A percentile compares a stretch with the other conserved stretches of the same genome.
Conservation (phyloP, 2,113 vertebrate species). For the Clupea harengus region DNA sequence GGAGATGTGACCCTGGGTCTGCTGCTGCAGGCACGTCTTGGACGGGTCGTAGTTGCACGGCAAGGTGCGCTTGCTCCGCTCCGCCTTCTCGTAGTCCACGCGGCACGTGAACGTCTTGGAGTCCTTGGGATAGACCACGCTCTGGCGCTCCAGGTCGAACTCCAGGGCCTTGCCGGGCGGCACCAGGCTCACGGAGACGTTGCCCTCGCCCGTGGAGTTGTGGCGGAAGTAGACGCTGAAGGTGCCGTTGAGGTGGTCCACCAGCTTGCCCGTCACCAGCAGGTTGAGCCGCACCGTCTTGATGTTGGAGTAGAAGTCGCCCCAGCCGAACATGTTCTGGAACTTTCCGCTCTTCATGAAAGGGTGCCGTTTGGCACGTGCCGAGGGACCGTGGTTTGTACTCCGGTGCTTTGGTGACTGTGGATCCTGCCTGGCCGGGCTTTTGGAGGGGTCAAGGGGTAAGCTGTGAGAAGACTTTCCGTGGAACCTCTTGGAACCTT, state of each 20-base stretch:
- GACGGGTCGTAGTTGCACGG: slow-evolving; percentile 86
- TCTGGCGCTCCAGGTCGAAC: slow-evolving; percentile 87
- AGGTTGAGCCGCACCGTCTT: slow-evolving; percentile 90
- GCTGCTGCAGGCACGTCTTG: slow-evolving; percentile 83
- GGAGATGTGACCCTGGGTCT: slow-evolving; percentile 80
- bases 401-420: slow-evolving; percentile 21
- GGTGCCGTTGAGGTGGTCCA: slow-evolving; percentile 87
- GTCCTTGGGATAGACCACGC: slow-evolving; percentile 86
- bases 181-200: slow-evolving; percentile 87
- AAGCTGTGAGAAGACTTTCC: slow-evolving; percentile 55
- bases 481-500: slow-evolving; percentile 45
- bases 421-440: slow-evolving; percentile 51
- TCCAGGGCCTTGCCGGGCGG: slow-evolving; percentile 81
- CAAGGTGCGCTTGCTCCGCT: slow-evolving; percentile 79
- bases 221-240: slow-evolving; percentile 87
- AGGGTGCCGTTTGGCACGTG: slow-evolving; percentile 56
- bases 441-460: slow-evolving; percentile 55
- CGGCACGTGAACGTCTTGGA: slow-evolving; percentile 91
- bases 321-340: slow-evolving; percentile 85
- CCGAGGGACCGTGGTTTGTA: not conserved
- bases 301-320: slow-evolving; percentile 91
- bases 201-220: slow-evolving; percentile 88
- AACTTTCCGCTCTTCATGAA: slow-evolving; percentile 61
- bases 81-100: slow-evolving; percentile 85
- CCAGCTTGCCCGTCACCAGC: slow-evolving; percentile 86